Evolutionary conservation across 2,113 vertebrate genomes (phyloP), one percentile per base, ranked within the genome.

Genomic region (Potamarius usumacintae): DNA sequence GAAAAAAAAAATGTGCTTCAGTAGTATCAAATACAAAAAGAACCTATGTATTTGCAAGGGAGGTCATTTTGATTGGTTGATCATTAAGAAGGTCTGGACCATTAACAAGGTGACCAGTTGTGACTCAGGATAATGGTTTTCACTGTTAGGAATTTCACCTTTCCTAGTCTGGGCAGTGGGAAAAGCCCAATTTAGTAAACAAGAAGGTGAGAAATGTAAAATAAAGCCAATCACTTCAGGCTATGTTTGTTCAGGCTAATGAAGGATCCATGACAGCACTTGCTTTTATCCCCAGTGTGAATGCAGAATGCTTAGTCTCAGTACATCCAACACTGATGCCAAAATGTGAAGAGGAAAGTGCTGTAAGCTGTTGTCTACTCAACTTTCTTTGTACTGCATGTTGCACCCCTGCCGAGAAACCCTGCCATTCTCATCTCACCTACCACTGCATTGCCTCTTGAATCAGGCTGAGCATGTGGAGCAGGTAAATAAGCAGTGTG

Each of bases 401-500:
- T 42, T 42, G 10, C 9, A 3, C 30, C 81, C 76, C 48, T 80
- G 48, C 67, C 17, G 55, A 57, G 82, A 78, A 20, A 50, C n/a
- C 52, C 50, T 15, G 48, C 58, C 50, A 27, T 79, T 85, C 84
- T n/a, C 1, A 27, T 86, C 81, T 72, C 81, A 81, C 63, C 72
- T 69, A 5, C 83, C 63, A 82, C n/a, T 4, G 34, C 12, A 42
- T 77, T 50, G 30, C 55, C 1, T 74, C 78, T 69, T 72, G 63
- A 74, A 48, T 20, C 57, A 63, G 60, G 77, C 77, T 48, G 58
- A 90, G 71, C 78, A 88, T 65, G 78, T 85, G 86, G 78, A 34
- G 52, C 25, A 82, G 67, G 52, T 67, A 85, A 87, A 89, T 85
- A 81, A 34, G 76, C 63, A 83, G 57, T n/a, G 58, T 87, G 71